Base-by-base conservation (phyloP, 2,888 invertebrate species). In the Oscheius onirici region DNA sequence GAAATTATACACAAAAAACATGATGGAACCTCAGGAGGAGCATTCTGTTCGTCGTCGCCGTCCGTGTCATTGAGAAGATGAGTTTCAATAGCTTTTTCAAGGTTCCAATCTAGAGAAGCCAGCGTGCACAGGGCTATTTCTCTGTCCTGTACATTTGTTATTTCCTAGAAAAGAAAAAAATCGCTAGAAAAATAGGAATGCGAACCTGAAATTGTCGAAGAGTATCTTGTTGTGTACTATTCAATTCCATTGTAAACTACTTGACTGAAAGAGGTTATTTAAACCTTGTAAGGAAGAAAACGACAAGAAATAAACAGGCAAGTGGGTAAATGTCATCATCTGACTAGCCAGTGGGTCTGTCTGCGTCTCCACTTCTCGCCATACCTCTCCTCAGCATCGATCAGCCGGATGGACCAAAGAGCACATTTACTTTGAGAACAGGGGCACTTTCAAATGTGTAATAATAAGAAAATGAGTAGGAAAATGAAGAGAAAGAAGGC, bases 61-160 rank as follows among this genome's bases (percentile, higher is more conserved):
- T 60, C 51, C 10, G 49, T 20, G 1, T 70, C 61, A 28, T 52
- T 52, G n/a, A 43, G 43, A 11, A 70, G 55, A 52, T 70, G 70
- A 10, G 41, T 70, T 40, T 70, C 70, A 17, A 70, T 63, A 24
- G 70, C 70, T 28, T 61, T 69, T 66, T 82, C 80, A 28, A 82
- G 52, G 66, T 82, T 77, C 79, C 79, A 82, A 46, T 79, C 69
- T 26, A 80, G 57, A 24, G 82, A 82, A 2, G 72, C 79, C 17
- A 82, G 61, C 2, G 78, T 79, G n/a, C 72, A 72, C 17, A 76
- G 24, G 5, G 80, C 79, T 5, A 80, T 67, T 2, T 78, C 73
- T 51, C 51, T 55, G 46, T 82, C 82, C 17, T 77, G 72, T 24
- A 76, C 44, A 44, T 76, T 71, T 20, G 79, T 73, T 40, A 82